These are phyloP conservation scores for Ptychochromis oligacanthus DNA, from an alignment of 2,113 vertebrate genomes.

Conservation along the genomic window DNA sequence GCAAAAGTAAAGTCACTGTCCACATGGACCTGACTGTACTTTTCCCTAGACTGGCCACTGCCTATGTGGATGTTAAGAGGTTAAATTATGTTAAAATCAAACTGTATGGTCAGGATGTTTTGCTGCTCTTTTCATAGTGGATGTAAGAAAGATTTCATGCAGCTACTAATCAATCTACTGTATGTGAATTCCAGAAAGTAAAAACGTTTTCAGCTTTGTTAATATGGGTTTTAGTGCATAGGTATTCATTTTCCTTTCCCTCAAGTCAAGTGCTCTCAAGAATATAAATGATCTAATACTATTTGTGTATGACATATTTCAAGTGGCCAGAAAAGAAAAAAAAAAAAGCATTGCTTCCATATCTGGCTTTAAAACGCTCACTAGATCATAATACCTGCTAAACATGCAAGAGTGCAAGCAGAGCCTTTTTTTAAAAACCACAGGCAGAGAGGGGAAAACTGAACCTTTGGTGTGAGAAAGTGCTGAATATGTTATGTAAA, in stretches of 20 bases:
- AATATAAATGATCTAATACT: neutral
- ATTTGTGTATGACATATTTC: neutral
- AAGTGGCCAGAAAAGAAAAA: neutral
- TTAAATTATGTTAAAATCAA: neutral
- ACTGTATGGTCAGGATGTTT: neutral
- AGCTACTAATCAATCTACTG: neutral
- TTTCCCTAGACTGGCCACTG: neutral
- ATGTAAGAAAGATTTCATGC: neutral
- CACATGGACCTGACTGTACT: neutral
- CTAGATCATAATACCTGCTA: conserved; percentile 20
- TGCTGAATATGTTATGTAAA: conserved; percentile 59
- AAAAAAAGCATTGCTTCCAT: neutral
- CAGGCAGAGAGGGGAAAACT: conserved; percentile 15
- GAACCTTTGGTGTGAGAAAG: conserved; percentile 64
- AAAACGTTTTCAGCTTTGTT: neutral
- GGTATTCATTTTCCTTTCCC: neutral
- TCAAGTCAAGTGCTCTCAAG: neutral
- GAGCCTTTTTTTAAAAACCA: conserved; percentile 17
- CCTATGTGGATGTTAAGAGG: neutral
- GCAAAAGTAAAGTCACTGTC: neutral
- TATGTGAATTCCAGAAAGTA: neutral
- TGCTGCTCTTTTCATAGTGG: neutral
- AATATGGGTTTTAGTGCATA: neutral
- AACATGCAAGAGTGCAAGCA: conserved; percentile 11
- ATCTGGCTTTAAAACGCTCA: conserved; percentile 15